Evolutionary conservation across 92 coral and sea anemone species (phyloP).

Genomic region (Hydrozoanthus gracilis): DNA sequence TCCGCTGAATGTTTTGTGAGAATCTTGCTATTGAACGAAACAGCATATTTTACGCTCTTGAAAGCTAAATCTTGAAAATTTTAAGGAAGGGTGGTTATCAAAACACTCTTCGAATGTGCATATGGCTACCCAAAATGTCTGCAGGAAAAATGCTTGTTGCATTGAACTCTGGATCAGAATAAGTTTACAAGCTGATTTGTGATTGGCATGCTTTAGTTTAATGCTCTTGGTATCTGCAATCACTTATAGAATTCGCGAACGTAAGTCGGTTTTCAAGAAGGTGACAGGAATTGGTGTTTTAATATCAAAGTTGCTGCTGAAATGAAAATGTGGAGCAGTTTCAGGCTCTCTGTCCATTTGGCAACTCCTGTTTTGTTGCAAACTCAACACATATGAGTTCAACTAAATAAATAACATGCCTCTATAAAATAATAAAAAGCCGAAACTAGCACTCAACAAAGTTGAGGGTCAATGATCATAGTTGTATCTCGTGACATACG

Average conservation of each 20-base stretch:
- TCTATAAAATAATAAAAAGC: slow-evolving; percentile 8
- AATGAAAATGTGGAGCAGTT: background rate
- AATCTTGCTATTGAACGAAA: background rate
- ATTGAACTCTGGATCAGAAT: background rate
- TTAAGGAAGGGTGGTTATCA: background rate
- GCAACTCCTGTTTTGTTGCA: background rate
- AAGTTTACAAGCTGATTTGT: background rate
- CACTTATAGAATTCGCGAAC: background rate
- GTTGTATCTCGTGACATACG: slow-evolving; percentile 16
- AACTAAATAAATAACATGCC: slow-evolving; percentile 19
- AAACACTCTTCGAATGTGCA: background rate
- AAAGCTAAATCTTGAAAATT: background rate
- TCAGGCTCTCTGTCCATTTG: slow-evolving; percentile 18
- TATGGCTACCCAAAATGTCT: background rate
- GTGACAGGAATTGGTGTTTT: background rate
- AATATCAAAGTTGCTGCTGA: background rate
- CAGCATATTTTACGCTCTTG: background rate
- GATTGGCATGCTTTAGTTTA: slow-evolving; percentile 18
- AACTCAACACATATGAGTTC: background rate
- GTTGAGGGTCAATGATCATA: slow-evolving; percentile 36
- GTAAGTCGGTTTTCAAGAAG: background rate
- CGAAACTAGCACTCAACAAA: slow-evolving; percentile 5
- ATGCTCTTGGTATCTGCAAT: slow-evolving; percentile 1
- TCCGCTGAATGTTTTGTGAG: slow-evolving; percentile 13
- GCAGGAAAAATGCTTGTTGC: background rate